These are phyloP conservation scores for Potamilus streckersoni DNA, from an alignment of 1,140 invertebrate genomes.

Conservation along the genomic window DNA sequence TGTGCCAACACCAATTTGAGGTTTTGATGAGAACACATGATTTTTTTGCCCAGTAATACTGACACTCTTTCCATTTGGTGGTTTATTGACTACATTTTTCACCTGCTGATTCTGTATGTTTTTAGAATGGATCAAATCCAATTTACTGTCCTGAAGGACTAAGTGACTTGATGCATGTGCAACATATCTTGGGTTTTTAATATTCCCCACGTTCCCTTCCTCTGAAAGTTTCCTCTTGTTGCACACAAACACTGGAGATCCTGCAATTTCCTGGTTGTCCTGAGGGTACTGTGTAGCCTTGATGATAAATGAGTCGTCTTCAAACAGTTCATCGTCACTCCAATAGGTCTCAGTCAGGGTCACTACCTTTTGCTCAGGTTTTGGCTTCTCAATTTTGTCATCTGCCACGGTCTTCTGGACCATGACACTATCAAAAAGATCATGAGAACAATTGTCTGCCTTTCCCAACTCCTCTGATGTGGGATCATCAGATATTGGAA, in stretches of 20 bases:
- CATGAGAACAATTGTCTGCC: neutral
- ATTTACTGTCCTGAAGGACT: too few species aligned
- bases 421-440: constrained; percentile 11
- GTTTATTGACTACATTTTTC: too few species aligned
- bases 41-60: too few species aligned
- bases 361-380: neutral
- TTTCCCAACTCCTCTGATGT: too few species aligned
- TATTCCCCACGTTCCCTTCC: constrained; percentile 13
- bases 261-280: constrained; percentile 4
- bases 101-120: too few species aligned
- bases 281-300: constrained; percentile 31
- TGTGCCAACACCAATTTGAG: too few species aligned
- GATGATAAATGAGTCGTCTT: constrained; percentile 39
- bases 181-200: constrained; percentile 19
- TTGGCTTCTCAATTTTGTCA: neutral
- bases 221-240: constrained; percentile 12
- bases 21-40: too few species aligned
- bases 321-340: constrained; percentile 46
- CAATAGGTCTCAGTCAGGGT: constrained; percentile 28
- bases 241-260: constrained; percentile 14
- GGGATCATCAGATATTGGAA: too few species aligned
- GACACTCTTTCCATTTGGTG: too few species aligned
- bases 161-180: too few species aligned
- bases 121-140: too few species aligned
- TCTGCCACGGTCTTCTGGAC: neutral